Conservation (phyloP, 2,113 vertebrate species). For the Canis aureus region DNA sequence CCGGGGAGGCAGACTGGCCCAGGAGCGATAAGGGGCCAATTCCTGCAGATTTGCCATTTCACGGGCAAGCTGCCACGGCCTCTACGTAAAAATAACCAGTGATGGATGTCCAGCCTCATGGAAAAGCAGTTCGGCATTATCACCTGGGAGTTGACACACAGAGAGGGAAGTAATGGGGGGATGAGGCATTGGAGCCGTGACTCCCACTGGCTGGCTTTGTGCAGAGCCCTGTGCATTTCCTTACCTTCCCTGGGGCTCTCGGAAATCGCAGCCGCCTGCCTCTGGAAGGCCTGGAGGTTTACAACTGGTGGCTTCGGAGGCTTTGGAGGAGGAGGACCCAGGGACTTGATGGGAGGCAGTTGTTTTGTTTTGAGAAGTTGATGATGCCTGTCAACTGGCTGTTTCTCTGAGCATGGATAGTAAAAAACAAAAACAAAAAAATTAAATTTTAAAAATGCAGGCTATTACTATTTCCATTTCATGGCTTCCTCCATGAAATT, state of each 20-base stretch:
- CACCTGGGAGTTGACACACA: neutral
- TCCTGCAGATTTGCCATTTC: neutral
- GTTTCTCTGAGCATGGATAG: conserved; percentile 59
- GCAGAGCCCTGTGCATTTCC: fast-evolving
- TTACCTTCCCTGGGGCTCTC: conserved; percentile 72
- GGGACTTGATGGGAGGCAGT: conserved; percentile 79
- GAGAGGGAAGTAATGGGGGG: neutral
- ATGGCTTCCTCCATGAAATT: neutral
- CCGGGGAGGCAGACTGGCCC: conserved; percentile 20
- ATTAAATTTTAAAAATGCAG: neutral
- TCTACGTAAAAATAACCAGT: neutral
- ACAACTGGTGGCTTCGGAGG: conserved; percentile 82
- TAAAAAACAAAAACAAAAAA: neutral
- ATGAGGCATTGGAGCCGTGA: neutral
- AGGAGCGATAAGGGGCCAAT: conserved; percentile 59
- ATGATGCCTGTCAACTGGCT: neutral
- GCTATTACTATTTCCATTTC: neutral
- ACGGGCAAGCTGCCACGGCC: neutral
- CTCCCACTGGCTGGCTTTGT: fast-evolving
- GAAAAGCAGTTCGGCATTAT: neutral
- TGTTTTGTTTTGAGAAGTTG: conserved; percentile 83
- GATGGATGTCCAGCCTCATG: neutral
- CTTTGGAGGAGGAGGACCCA: conserved; percentile 87
- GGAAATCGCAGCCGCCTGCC: fast-evolving
- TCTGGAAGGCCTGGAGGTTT: conserved; percentile 80